Evolutionary conservation across 2,113 vertebrate genomes (phyloP).

Genomic region (Hymenochirus boettgeri): DNA sequence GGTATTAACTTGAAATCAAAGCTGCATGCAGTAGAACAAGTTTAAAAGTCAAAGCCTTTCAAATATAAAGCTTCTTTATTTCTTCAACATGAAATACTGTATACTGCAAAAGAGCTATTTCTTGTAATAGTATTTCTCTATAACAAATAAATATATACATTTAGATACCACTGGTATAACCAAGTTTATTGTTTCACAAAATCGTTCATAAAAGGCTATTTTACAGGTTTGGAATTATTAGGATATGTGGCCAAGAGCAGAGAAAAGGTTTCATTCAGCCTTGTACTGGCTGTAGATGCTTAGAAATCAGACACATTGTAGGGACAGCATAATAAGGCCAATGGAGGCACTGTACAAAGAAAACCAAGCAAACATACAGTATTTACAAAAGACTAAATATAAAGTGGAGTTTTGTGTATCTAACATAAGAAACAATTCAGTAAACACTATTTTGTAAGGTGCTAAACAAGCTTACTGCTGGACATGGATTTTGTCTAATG

Average conservation of each 20-base stretch:
- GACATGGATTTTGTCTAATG: background rate
- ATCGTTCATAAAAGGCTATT: conserved; percentile 67
- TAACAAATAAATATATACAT: conserved; percentile 63
- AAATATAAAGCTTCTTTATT: conserved; percentile 62
- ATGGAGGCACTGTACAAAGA: conserved; percentile 73
- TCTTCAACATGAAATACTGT: conserved; percentile 57
- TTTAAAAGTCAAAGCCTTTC: conserved; percentile 67
- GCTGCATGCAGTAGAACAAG: conserved; percentile 65
- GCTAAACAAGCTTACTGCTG: conserved; percentile 60
- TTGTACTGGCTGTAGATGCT: background rate
- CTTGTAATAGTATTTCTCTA: conserved; percentile 56
- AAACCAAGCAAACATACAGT: conserved; percentile 62
- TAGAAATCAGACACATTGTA: background rate
- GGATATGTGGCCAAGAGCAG: conserved; percentile 45
- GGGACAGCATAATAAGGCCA: background rate
- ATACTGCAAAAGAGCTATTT: conserved; percentile 61
- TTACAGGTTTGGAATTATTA: conserved; percentile 62
- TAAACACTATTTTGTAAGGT: conserved; percentile 76
- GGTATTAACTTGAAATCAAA: conserved; percentile 66
- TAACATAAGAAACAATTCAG: conserved; percentile 57
- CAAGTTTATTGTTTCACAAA: conserved; percentile 58
- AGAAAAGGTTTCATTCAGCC: conserved; percentile 24
- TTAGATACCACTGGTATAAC: conserved; percentile 64
- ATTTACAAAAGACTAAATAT: conserved; percentile 77
- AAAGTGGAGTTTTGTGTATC: conserved; percentile 56